Percentiles rank a stretch among this genome's conserved stretches.
phyloP scores from a whole-genome alignment of 92 coral and sea anemone genomes.

The Porites lobata region DNA sequence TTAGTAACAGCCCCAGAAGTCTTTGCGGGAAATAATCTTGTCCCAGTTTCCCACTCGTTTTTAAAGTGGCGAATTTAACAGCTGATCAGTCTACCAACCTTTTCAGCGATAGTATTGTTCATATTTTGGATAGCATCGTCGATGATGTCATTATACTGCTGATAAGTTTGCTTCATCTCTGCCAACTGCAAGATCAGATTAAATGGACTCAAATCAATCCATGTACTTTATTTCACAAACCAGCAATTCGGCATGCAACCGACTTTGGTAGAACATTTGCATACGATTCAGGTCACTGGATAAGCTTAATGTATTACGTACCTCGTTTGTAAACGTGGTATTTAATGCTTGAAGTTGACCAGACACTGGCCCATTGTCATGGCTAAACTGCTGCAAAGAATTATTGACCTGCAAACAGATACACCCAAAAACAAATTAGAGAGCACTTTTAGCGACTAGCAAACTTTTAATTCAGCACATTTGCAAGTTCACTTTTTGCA shows the following conservation, averaged over 20 bases:
- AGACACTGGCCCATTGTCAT: slow-evolving; percentile 12
- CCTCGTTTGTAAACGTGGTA: slow-evolving; percentile 19
- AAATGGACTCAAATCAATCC: neutral
- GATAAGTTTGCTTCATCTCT: neutral
- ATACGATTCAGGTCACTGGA: neutral
- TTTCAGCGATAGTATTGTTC: slow-evolving; percentile 25
- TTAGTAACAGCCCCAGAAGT: too few relatives aligned
- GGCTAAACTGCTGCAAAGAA: slow-evolving; percentile 25
- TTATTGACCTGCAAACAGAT: slow-evolving; percentile 10
- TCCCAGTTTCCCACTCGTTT: too few relatives aligned
- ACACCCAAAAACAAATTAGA: neutral
- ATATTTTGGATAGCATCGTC: neutral
- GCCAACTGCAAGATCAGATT: neutral
- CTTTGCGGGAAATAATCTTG: too few relatives aligned
- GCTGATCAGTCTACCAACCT: neutral
- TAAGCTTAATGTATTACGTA: neutral
- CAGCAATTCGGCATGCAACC: neutral
- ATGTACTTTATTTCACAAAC: neutral
- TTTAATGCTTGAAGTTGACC: slow-evolving; percentile 21
- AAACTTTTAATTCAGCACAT: too few relatives aligned
- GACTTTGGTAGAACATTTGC: neutral
- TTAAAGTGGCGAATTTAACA: too few relatives aligned
- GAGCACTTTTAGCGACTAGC: too few relatives aligned
- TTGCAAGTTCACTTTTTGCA: too few relatives aligned
- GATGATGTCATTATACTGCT: slow-evolving; percentile 9